Evolutionary conservation across 2,888 invertebrate genomes (phyloP).

Genomic region (Bedellia somnulentella): DNA sequence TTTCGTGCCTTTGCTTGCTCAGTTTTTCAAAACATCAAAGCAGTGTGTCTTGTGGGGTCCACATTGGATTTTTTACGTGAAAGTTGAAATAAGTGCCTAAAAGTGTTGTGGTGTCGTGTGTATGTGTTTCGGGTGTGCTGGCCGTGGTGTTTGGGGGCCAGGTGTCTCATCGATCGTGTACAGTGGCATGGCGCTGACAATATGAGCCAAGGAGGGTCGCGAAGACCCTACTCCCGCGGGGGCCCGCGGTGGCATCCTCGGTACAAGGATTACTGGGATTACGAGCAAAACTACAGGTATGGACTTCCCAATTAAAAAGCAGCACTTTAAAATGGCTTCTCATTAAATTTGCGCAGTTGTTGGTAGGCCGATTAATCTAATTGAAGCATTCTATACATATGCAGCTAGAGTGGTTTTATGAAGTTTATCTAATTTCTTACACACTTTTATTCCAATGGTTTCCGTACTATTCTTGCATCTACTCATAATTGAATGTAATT

Average conservation of each 20-base stretch:
- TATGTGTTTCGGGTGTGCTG: conserved; percentile 14
- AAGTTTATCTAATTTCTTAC: no score
- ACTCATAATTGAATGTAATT: no score
- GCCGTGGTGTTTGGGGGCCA: conserved; percentile 14
- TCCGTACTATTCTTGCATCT: no score
- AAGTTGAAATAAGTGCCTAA: conserved; percentile 11
- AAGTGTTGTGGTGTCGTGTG: conserved; percentile 34
- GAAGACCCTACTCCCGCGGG: conserved; percentile 50
- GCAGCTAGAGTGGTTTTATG: no score
- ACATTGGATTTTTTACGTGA: conserved; percentile 14
- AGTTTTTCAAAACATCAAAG: conserved; percentile 21
- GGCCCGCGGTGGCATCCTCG: conserved; percentile 54
- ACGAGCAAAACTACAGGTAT: conserved; percentile 51
- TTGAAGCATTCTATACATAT: no score
- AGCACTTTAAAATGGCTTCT: no score
- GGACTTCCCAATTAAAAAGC: no score
- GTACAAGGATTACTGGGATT: conserved; percentile 56
- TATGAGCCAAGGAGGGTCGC: conserved; percentile 52
- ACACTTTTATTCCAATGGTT: no score
- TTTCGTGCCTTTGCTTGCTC: conserved; percentile 36
- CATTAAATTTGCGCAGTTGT: no score
- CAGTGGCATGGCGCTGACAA: conserved; percentile 37
- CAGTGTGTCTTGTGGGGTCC: conserved; percentile 23
- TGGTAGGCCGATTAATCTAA: no score
- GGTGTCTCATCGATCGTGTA: conserved; percentile 21